phyloP scores from a whole-genome alignment of 2,113 vertebrate genomes.

The Morone saxatilis region DNA sequence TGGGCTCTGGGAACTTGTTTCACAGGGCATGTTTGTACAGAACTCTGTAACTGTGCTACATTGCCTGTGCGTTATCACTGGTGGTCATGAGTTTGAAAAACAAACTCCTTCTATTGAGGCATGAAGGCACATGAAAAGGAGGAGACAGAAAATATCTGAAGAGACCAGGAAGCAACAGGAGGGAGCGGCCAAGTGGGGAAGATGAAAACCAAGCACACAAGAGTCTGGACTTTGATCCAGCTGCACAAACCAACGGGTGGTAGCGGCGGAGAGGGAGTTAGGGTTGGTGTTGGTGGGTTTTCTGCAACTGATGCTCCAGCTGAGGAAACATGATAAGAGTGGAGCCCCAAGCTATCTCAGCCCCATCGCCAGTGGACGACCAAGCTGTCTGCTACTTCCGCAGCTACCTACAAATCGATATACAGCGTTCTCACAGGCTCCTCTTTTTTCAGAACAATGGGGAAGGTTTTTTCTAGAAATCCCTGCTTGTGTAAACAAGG shows the following conservation, averaged over 20 bases:
- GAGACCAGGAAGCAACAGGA: constrained; percentile 53
- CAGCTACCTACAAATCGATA: not conserved
- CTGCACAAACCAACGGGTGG: constrained; percentile 39
- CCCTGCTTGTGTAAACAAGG: constrained; percentile 31
- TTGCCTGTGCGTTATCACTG: not conserved
- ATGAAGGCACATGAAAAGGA: constrained; percentile 19
- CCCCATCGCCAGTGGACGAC: not conserved
- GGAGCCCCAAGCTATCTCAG: not conserved
- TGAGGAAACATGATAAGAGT: constrained; percentile 74
- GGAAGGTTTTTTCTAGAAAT: constrained; percentile 4
- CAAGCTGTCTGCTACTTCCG: not conserved
- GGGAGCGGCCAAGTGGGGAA: constrained; percentile 26
- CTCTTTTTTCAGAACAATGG: constrained; percentile 43
- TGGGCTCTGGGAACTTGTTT: no score
- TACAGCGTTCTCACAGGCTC: constrained; percentile 18
- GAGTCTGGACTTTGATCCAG: constrained; percentile 69
- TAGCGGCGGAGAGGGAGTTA: not conserved
- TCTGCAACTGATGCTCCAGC: constrained; percentile 66
- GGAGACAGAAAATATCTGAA: constrained; percentile 36
- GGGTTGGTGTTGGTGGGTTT: not conserved
- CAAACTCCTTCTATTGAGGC: constrained; percentile 25
- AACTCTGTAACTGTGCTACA: not conserved
- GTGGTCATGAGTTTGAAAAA: constrained; percentile 15
- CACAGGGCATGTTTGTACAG: not conserved
- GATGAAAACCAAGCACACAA: constrained; percentile 51